Conservation (phyloP, 1,140 invertebrate species). For the Lepidurus arcticus region DNA sequence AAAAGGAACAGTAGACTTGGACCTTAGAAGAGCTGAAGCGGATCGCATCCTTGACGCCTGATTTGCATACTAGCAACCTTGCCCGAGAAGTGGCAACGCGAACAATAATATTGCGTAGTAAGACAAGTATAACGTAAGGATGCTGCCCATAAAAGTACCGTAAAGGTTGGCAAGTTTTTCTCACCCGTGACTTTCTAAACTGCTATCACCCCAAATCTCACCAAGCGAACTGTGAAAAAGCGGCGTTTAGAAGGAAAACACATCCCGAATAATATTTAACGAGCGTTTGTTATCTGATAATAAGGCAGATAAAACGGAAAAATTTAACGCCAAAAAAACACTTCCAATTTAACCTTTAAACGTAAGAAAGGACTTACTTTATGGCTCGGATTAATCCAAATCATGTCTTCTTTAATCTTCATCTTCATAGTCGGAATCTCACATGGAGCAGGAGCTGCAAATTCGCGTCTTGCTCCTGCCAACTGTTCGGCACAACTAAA, state of each 20-base stretch:
- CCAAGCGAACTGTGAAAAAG: not conserved
- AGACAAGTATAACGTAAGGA: not conserved
- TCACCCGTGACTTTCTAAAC: not conserved
- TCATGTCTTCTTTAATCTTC: constrained; percentile 13
- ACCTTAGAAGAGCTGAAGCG: not conserved
- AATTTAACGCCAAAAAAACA: not conserved
- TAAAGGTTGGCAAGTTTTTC: constrained; percentile 9
- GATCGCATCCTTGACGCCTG: constrained; percentile 15
- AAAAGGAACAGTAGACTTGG: not conserved
- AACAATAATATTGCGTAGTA: not conserved
- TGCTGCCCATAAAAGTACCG: constrained; percentile 18
- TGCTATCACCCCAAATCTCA: constrained; percentile 12
- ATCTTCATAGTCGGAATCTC: not conserved
- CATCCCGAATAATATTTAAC: not conserved
- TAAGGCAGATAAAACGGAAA: not conserved
- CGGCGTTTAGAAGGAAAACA: not conserved
- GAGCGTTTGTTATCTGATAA: not conserved
- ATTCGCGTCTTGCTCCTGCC: constrained; percentile 8
- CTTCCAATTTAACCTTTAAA: not conserved
- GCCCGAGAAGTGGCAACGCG: not conserved
- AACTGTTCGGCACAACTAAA: constrained; percentile 5
- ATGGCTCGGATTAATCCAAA: not conserved
- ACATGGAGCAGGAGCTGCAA: not conserved
- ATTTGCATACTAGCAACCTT: constrained; percentile 22
- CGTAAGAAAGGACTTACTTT: not conserved